Evolutionary conservation across 53 echinoderm and acorn worm genomes (phyloP).

Genomic region (Holothuria leucospilota): DNA sequence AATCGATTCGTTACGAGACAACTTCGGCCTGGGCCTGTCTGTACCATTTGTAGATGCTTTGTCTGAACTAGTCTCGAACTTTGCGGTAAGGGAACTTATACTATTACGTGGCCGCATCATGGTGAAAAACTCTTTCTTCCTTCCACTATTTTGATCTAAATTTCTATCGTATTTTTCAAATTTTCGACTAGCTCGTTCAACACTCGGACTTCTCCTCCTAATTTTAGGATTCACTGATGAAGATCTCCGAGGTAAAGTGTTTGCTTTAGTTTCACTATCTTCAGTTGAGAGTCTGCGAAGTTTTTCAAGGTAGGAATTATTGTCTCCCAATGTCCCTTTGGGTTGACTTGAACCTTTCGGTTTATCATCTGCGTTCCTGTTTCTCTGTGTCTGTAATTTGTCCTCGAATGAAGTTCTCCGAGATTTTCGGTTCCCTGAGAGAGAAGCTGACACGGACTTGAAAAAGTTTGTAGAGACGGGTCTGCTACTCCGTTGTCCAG

Average conservation of each 20-base stretch:
- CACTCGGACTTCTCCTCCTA: constrained; percentile 42
- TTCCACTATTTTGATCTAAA: background rate
- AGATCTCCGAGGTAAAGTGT: constrained; percentile 31
- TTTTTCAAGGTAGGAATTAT: constrained; percentile 3
- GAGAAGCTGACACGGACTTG: constrained; percentile 35
- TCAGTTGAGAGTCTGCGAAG: constrained; percentile 21
- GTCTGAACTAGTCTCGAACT: constrained; percentile 73
- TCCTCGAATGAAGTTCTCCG: constrained; percentile 4
- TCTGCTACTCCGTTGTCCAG: constrained; percentile 20
- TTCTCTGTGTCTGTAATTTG: background rate
- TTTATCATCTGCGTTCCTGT: background rate
- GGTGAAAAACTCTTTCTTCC: constrained; percentile 32
- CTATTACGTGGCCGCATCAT: constrained; percentile 82
- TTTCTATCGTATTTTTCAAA: constrained; percentile 16
- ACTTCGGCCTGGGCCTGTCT: constrained; percentile 24
- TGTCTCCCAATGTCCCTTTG: constrained; percentile 15
- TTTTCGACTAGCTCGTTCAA: constrained; percentile 27
- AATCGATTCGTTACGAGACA: constrained; percentile 50
- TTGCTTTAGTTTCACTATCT: constrained; percentile 9
- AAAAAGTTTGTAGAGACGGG: constrained; percentile 7
- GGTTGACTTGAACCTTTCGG: constrained; percentile 4
- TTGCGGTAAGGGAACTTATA: constrained; percentile 84
- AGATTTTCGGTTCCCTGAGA: constrained; percentile 33
- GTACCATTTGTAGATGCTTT: background rate
- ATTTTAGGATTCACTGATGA: background rate